Evolutionary conservation across 2,113 vertebrate genomes (phyloP), one percentile per base, ranked within the genome.

Genomic region (Nannobrachium achirus): DNA sequence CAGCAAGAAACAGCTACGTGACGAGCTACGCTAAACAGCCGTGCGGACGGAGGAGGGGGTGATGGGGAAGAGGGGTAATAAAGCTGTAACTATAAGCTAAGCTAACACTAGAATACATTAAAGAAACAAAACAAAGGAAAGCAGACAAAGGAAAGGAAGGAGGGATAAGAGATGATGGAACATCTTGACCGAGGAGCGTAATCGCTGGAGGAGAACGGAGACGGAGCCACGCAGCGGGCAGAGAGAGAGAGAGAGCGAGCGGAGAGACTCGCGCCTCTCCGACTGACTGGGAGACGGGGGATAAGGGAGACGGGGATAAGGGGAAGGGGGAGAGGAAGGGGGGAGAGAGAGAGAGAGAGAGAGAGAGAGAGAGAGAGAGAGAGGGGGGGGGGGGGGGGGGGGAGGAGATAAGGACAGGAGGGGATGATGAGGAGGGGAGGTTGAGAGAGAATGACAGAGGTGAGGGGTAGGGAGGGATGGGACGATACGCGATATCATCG

Each of bases 231-330:
- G 18, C 82, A 63, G 69, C 41, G 41, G 11, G 16, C 65, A 66
- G 76, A 76, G 75, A 16, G 71, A 50, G 86, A 9, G 73, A 88
- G 38, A 57, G n/a, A 58, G 4, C 10, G 41, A n/a, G n/a, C 19
- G 25, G 25, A 88, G 86, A 87, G 89, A 86, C 80, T 82, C 82
- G 81, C 63, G 81, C 69, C 86, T 89, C 86, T 85, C 83, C 69
- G 20, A 81, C 80, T 84, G 83, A 87, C 77, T 75, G 87, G 88
- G 84, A 70, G 79, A 82, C 84, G 85, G n/a, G n/a, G n/a, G n/a
- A n/a, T 83, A 89, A 80, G 73, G 78, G 75, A 83, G 82, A 82
- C 79, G 50, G 44, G 79, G 76, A 83, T 63, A 66, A 83, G 82
- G 78, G 78, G 39, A 51, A 62, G 63, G 68, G 68, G 50, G 53